These are phyloP conservation scores for Scolopax rusticola DNA, from an alignment of 2,797 vertebrate genomes.

Conservation along the genomic window DNA sequence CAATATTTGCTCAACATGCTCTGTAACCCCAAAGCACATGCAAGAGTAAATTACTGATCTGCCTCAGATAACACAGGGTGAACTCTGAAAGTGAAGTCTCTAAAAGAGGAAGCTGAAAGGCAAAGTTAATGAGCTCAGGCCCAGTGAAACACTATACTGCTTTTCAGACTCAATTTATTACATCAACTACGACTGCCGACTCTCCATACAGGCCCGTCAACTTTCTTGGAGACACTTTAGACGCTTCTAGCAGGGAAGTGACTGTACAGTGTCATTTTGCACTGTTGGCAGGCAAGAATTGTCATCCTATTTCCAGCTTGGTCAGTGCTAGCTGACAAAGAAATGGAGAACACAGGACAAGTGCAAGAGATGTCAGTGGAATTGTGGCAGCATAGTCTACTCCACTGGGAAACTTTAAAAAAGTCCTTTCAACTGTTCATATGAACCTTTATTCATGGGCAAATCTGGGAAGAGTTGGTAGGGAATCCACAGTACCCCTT, in stretches of 20 bases:
- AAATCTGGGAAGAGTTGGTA: background rate
- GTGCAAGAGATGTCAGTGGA: background rate
- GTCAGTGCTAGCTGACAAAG: background rate
- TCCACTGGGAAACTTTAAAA: background rate
- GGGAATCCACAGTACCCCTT: background rate
- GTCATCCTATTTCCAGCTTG: background rate
- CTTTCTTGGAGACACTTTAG: background rate
- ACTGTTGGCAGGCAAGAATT: background rate
- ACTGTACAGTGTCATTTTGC: fast-evolving
- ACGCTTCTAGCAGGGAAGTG: background rate
- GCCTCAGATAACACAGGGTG: background rate
- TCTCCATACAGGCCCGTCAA: fast-evolving
- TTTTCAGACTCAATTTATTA: background rate
- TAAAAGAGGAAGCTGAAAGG: background rate
- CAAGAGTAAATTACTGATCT: background rate
- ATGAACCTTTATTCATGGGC: background rate
- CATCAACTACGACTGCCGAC: background rate
- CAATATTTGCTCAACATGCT: background rate
- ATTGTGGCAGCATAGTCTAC: background rate
- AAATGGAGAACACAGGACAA: background rate
- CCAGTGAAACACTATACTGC: background rate
- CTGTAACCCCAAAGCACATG: background rate
- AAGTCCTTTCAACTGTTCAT: background rate
- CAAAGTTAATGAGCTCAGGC: background rate
- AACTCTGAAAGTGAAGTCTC: background rate